These are phyloP conservation scores for Pocillopora verrucosa DNA, from an alignment of 64 coral and sea anemone species.

Conservation along the genomic window DNA sequence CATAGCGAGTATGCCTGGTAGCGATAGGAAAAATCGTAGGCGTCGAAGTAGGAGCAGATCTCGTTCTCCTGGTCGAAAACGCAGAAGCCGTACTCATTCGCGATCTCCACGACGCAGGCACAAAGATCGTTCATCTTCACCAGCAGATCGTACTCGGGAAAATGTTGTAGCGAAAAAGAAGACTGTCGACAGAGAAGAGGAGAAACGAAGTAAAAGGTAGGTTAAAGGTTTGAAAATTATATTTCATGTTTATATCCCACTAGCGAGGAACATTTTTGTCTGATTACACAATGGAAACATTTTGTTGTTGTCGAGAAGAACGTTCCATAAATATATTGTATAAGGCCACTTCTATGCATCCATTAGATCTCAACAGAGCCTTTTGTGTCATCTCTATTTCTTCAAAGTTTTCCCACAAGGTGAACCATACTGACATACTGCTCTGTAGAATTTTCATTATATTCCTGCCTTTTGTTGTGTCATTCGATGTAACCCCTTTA, in stretches of 20 bases:
- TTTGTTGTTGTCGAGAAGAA: too few relatives aligned
- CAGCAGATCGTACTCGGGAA: not conserved
- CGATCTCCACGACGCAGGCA: slow-evolving; percentile 25
- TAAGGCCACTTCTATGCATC: too few relatives aligned
- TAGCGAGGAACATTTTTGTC: not conserved
- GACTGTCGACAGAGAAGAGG: slow-evolving; percentile 1
- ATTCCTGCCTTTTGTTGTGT: too few relatives aligned
- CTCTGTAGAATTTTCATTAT: too few relatives aligned
- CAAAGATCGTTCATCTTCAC: slow-evolving; percentile 6
- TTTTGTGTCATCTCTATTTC: too few relatives aligned
- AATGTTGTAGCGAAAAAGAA: not conserved
- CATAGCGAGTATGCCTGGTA: slow-evolving; percentile 18
- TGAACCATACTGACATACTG: too few relatives aligned
- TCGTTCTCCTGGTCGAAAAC: slow-evolving; percentile 47
- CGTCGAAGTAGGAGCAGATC: slow-evolving; percentile 53
- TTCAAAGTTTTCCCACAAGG: too few relatives aligned
- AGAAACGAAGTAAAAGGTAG: slow-evolving; percentile 7
- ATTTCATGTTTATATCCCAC: not conserved
- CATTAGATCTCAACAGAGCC: too few relatives aligned
- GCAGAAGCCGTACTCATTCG: slow-evolving; percentile 42
- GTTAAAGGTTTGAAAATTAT: not conserved
- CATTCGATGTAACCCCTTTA: too few relatives aligned
- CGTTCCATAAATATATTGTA: too few relatives aligned
- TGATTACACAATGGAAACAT: too few relatives aligned
- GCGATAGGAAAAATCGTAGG: slow-evolving; percentile 61